Evolutionary conservation across 2,888 invertebrate genomes (phyloP), one percentile per base, ranked within the genome.

Genomic region (Cheilosia soror): DNA sequence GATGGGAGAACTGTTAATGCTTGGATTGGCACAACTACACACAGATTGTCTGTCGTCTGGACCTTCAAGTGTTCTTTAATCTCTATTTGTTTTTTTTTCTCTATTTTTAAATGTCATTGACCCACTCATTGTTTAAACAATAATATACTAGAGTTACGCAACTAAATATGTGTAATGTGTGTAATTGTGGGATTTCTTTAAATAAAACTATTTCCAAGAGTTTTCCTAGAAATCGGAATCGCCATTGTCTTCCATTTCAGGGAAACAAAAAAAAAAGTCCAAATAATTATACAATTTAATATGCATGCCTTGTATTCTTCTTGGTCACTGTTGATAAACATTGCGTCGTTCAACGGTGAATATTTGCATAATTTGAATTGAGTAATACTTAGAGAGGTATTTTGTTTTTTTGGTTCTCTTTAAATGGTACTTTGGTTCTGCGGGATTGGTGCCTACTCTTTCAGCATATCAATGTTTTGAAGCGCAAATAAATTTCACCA

Each of bases 321-420:
- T 65, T n/a, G 33, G 49, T 72, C 40, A 49, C 33, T 77, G 51
- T 58, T 77, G 63, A 44, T 69, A 55, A 69, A 49, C 51, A 63
- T 69, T 69, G 49, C 51, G 25, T 51, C 29, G 57, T 40, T 76
- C n/a, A 77, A 82, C 82, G 60, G 82, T 82, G 71, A 82, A 82
- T 77, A 65, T 82, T 82, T 77, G 77, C 82, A 82, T 72, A 76
- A 53, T 60, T 81, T 65, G 20, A 65, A 57, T 81, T 81, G 58
- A 63, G 69, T 69, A 58, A 71, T 75, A 63, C 7, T 20, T 47
- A 9, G 29, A 62, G 44, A 27, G 33, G 25, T 31, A 37, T 33
- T 25, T 20, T 20, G 40, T 66, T 66, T 62, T 47, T 20, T 51
- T 57, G 57, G 55, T 47, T 63, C 47, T 20, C 40, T 25, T 42